Conservation (phyloP, 2,888 invertebrate species). For the Gymnoscelis rufifasciata region DNA sequence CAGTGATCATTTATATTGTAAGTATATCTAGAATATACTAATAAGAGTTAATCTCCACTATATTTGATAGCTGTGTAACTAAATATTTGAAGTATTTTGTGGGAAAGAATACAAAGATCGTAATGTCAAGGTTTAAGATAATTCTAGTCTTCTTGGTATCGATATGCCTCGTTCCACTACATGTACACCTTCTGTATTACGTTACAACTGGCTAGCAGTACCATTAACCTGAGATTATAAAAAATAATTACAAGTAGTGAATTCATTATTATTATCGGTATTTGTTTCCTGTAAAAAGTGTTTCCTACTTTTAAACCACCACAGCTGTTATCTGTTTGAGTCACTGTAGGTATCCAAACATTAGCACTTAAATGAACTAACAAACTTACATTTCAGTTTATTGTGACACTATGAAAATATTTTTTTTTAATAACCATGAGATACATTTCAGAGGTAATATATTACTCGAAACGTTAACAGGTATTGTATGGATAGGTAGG, state of each 20-base stretch:
- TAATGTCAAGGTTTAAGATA: slow-evolving; percentile 55
- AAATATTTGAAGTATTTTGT: neutral
- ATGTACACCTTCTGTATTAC: slow-evolving; percentile 12
- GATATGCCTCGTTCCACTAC: slow-evolving; percentile 14
- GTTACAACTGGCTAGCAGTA: slow-evolving; percentile 10
- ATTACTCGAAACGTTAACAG: too few relatives aligned
- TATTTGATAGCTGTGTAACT: neutral
- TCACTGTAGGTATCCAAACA: neutral
- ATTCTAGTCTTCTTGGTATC: slow-evolving; percentile 21
- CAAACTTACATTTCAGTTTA: too few relatives aligned
- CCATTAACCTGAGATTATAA: neutral
- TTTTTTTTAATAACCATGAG: too few relatives aligned
- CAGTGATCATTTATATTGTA: slow-evolving; percentile 46
- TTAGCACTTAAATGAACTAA: too few relatives aligned
- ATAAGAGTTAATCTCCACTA: too few relatives aligned
- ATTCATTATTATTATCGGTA: slow-evolving; percentile 6
- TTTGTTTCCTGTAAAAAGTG: slow-evolving; percentile 15
- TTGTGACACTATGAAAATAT: too few relatives aligned
- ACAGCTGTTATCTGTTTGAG: slow-evolving; percentile 1
- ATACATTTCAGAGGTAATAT: too few relatives aligned
- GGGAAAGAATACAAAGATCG: slow-evolving; percentile 11
- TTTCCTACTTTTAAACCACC: slow-evolving; percentile 13
- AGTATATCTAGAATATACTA: slow-evolving; percentile 26
- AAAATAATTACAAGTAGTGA: neutral
- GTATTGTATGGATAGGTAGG: too few relatives aligned